phyloP scores from a whole-genome alignment of 1,140 invertebrate species.

The Bombus confusus region DNA sequence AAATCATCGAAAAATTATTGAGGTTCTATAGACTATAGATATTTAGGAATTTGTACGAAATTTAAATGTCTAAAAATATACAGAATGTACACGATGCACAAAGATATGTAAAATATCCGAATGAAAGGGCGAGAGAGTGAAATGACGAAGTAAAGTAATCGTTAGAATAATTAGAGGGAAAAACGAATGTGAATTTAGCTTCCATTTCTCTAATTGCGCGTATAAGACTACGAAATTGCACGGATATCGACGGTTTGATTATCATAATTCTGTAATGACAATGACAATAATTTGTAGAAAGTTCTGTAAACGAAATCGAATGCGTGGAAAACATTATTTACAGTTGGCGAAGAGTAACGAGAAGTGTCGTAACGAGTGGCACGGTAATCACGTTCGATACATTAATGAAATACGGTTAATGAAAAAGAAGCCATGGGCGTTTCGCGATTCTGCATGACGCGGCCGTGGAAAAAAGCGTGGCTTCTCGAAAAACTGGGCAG shows the following conservation, averaged over 20 bases:
- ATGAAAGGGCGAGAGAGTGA: background rate
- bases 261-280: too few species aligned
- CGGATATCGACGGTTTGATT: too few species aligned
- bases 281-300: background rate
- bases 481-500: slow-evolving; percentile 39
- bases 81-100: background rate
- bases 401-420: slow-evolving; percentile 39
- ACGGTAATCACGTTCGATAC: slow-evolving; percentile 21
- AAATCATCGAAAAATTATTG: background rate
- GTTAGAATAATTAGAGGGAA: background rate
- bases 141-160: background rate
- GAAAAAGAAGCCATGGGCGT: background rate
- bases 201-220: background rate
- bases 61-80: too few species aligned
- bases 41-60: too few species aligned
- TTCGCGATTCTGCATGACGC: background rate
- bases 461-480: slow-evolving; percentile 25
- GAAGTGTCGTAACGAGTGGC: background rate
- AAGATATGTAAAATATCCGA: background rate
- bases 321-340: background rate
- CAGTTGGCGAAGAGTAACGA: background rate
- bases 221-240: background rate
- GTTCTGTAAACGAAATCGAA: background rate
- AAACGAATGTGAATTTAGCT: background rate
- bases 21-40: background rate